A percentile compares a stretch with the other conserved stretches of the same genome.
Evolutionary conservation across 1,140 invertebrate genomes (phyloP).

Genomic region (Drosophila lini): DNA sequence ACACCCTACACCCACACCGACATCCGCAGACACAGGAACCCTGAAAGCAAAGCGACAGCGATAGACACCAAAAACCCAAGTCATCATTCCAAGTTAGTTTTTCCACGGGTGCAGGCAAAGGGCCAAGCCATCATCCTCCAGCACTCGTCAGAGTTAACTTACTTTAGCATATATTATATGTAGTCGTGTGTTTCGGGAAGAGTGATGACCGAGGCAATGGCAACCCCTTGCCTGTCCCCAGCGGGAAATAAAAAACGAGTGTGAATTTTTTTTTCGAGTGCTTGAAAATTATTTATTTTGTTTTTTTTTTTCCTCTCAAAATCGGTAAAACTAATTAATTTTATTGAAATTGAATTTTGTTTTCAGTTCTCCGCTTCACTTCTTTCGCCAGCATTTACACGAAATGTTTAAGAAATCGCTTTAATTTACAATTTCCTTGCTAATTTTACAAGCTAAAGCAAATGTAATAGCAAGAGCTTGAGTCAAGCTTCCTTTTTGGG

Average conservation of each 20-base stretch:
- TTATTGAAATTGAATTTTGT: conserved; percentile 75
- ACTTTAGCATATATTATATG: conserved; percentile 39
- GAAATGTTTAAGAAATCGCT: conserved; percentile 30
- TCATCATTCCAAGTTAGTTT: conserved; percentile 70
- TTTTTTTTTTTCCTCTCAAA: conserved; percentile 15
- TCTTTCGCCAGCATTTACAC: conserved; percentile 46
- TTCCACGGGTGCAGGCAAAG: conserved; percentile 51
- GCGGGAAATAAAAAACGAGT: conserved; percentile 53
- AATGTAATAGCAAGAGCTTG: conserved; percentile 37
- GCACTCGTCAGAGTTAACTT: conserved; percentile 33
- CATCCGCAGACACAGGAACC: conserved; percentile 23
- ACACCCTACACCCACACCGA: conserved; percentile 1
- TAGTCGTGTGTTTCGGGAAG: conserved; percentile 12
- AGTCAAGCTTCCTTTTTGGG: conserved; percentile 64
- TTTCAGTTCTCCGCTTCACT: conserved; percentile 43
- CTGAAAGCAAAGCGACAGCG: conserved; percentile 48
- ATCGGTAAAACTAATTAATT: conserved; percentile 72
- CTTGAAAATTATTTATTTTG: conserved; percentile 24
- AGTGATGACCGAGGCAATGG: conserved; percentile 4
- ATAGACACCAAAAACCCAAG: conserved; percentile 55
- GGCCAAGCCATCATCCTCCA: conserved; percentile 25
- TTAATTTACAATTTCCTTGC: conserved; percentile 28
- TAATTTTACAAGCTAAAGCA: conserved; percentile 17
- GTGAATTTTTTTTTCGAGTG: conserved; percentile 42
- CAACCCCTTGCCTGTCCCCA: conserved; percentile 51